These are phyloP conservation scores for Nezara viridula DNA, from an alignment of 2,888 invertebrate species.

Conservation along the genomic window DNA sequence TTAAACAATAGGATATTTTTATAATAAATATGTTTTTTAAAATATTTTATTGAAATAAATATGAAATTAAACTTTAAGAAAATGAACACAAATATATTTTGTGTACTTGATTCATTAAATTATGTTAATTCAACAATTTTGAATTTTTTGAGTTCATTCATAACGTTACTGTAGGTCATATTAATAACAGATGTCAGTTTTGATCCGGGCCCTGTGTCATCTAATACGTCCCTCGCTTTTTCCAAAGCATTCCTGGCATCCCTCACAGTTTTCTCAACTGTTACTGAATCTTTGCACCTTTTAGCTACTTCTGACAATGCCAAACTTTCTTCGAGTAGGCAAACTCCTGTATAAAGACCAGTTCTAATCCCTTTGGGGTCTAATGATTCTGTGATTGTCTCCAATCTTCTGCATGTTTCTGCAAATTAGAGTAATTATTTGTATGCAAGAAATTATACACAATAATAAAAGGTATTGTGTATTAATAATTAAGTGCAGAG, in stretches of 20 bases:
- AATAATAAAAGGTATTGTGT: too few species aligned
- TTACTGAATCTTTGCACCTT: slow-evolving; percentile 54
- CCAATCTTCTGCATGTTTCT: slow-evolving; percentile 69
- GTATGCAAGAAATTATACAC: neutral
- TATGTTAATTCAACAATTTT: slow-evolving; percentile 60
- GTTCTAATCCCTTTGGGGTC: slow-evolving; percentile 70
- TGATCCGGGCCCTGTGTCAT: slow-evolving; percentile 67
- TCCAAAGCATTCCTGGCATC: slow-evolving; percentile 60
- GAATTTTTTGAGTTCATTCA: slow-evolving; percentile 61
- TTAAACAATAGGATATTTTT: neutral
- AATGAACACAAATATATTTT: neutral
- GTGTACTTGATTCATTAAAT: neutral
- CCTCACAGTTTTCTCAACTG: slow-evolving; percentile 55
- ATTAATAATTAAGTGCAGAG: too few species aligned
- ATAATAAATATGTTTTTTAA: too few species aligned
- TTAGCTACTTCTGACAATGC: slow-evolving; percentile 67
- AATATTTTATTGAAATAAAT: neutral
- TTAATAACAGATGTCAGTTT: slow-evolving; percentile 65
- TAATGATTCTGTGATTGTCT: slow-evolving; percentile 67
- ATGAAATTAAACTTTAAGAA: neutral
- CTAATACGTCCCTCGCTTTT: slow-evolving; percentile 33
- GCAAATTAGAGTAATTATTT: slow-evolving; percentile 61
- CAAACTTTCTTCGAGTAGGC: slow-evolving; percentile 78
- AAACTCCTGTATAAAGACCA: slow-evolving; percentile 82
- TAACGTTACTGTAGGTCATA: slow-evolving; percentile 66